Evolutionary conservation across 2,888 invertebrate species (phyloP).

Genomic region (Caenorhabditis afra): DNA sequence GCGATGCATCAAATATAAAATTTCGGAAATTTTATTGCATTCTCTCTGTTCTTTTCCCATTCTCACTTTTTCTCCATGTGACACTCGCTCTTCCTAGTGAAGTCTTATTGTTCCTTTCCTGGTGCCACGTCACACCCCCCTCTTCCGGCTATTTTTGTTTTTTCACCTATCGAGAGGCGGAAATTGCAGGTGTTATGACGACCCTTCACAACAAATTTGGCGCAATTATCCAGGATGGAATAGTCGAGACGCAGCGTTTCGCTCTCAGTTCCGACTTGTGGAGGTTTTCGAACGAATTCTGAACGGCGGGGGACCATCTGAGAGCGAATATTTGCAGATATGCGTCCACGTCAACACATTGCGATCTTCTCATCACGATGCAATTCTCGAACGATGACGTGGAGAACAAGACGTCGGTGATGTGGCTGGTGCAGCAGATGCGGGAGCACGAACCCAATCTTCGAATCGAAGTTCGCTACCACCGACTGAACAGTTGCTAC

Average conservation of each 20-base stretch:
- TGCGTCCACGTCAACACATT: constrained; percentile 68
- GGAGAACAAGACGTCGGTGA: constrained; percentile 61
- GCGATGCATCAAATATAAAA: neutral
- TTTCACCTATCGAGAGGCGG: too few relatives aligned
- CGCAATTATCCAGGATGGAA: constrained; percentile 74
- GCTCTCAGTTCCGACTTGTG: constrained; percentile 70
- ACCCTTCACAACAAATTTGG: constrained; percentile 71
- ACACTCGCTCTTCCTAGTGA: too few relatives aligned
- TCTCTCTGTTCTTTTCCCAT: neutral
- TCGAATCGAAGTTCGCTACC: constrained; percentile 73
- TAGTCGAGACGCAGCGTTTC: constrained; percentile 70
- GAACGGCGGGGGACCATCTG: neutral
- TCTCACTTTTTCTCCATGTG: too few relatives aligned
- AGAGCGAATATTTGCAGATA: constrained; percentile 55
- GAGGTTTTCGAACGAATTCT: constrained; percentile 48
- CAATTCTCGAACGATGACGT: constrained; percentile 51
- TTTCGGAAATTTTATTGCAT: constrained; percentile 1
- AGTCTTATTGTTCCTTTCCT: too few relatives aligned
- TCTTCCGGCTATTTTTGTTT: neutral
- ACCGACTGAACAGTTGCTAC: constrained; percentile 74
- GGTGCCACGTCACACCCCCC: neutral
- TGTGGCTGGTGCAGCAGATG: constrained; percentile 67
- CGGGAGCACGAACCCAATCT: constrained; percentile 73
- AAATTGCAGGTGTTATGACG: constrained; percentile 36
- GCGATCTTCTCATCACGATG: constrained; percentile 75